Conservation (phyloP, 2,888 invertebrate genomes). For the Pherbina coryleti region DNA sequence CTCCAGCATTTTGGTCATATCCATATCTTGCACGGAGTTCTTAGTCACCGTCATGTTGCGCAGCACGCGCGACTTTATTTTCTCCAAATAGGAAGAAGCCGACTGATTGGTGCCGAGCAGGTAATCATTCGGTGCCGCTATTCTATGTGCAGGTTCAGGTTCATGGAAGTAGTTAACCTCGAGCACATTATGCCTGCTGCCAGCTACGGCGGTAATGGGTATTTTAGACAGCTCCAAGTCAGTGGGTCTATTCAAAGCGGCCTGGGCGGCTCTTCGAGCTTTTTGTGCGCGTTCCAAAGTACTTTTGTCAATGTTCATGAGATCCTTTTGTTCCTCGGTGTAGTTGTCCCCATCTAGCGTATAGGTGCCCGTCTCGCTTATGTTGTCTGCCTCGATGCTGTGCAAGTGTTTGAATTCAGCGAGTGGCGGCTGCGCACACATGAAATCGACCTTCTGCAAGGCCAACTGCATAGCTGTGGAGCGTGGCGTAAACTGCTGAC, state of each 20-base stretch:
- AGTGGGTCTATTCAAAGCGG: conserved; percentile 31
- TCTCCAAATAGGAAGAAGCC: conserved; percentile 73
- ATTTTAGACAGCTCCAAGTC: conserved; percentile 45
- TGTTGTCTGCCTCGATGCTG: conserved; percentile 68
- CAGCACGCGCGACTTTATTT: conserved; percentile 74
- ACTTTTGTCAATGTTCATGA: conserved; percentile 83
- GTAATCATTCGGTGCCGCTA: conserved; percentile 44
- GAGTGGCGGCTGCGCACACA: conserved; percentile 67
- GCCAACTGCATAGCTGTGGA: conserved; percentile 69
- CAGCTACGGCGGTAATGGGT: conserved; percentile 41
- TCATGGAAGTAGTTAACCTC: conserved; percentile 77
- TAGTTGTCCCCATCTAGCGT: conserved; percentile 90
- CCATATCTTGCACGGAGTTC: neutral
- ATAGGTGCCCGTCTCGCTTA: conserved; percentile 90
- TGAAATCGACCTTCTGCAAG: conserved; percentile 65
- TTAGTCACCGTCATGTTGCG: conserved; percentile 68
- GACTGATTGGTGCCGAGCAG: conserved; percentile 51
- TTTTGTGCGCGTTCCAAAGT: conserved; percentile 33
- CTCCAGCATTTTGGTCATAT: conserved; percentile 38
- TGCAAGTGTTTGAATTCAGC: conserved; percentile 66
- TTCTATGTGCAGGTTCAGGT: conserved; percentile 55
- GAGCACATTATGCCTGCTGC: conserved; percentile 72
- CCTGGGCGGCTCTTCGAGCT: conserved; percentile 26
- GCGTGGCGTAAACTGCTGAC: conserved; percentile 64
- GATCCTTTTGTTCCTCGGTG: conserved; percentile 86